Percentiles rank a stretch among this genome's conserved stretches.
Conservation (phyloP, 2,113 vertebrate genomes). For the Hemiscyllium ocellatum region DNA sequence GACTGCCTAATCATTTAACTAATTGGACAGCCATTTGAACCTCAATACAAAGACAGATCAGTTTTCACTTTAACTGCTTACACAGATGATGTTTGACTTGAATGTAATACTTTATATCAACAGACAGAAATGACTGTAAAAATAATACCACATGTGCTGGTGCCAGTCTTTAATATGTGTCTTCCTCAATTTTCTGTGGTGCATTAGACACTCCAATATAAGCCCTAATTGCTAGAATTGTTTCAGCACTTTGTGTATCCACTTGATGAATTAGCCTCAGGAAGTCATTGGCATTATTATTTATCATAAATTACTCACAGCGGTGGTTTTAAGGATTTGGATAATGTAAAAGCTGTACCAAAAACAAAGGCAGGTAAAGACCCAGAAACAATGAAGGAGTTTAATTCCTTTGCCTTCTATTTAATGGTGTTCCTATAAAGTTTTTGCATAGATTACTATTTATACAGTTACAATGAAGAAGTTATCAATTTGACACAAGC, state of each 20-base stretch:
- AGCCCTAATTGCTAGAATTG: constrained; percentile 29
- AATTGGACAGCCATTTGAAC: constrained; percentile 58
- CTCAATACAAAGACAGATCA: constrained; percentile 52
- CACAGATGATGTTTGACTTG: constrained; percentile 69
- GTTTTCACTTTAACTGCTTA: constrained; percentile 66
- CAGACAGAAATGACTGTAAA: constrained; percentile 63
- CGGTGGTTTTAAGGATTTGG: neutral
- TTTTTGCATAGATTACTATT: neutral
- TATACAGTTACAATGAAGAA: neutral
- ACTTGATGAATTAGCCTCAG: constrained; percentile 8
- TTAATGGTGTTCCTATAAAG: neutral
- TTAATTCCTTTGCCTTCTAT: neutral
- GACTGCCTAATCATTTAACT: constrained; percentile 63
- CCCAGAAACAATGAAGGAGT: neutral
- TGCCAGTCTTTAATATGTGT: constrained; percentile 69
- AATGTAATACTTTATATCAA: constrained; percentile 72
- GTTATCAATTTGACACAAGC: neutral
- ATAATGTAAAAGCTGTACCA: neutral
- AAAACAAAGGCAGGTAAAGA: neutral
- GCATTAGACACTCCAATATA: constrained; percentile 55
- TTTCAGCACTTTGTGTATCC: constrained; percentile 14
- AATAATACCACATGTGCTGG: constrained; percentile 65
- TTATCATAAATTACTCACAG: neutral
- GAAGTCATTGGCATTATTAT: constrained; percentile 26
- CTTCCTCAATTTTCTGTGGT: constrained; percentile 68